phyloP scores from a whole-genome alignment of 2,888 invertebrate genomes.

The Epinotia brunnichana region DNA sequence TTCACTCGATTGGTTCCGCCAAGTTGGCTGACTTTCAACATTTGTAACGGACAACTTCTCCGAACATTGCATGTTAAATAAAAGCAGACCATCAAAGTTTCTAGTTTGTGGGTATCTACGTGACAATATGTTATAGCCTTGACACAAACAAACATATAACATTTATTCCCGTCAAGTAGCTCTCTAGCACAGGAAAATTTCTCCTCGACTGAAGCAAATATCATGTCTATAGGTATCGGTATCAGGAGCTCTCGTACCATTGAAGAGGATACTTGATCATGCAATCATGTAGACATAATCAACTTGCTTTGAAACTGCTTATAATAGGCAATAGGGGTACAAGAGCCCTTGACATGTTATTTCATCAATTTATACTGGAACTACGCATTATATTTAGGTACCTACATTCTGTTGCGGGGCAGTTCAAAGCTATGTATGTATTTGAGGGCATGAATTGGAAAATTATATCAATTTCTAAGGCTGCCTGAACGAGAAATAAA shows the following conservation, averaged over 20 bases:
- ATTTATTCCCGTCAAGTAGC: neutral
- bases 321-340: slow-evolving; percentile 4
- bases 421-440: no score
- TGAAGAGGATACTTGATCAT: slow-evolving; percentile 23
- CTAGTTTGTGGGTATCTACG: no score
- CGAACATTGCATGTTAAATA: no score
- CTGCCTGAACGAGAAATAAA: no score
- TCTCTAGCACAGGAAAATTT: neutral
- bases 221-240: slow-evolving; percentile 32
- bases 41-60: no score
- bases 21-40: no score
- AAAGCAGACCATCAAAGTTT: no score
- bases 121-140: neutral
- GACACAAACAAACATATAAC: neutral
- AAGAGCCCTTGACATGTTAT: slow-evolving; percentile 14
- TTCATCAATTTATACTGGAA: neutral
- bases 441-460: no score
- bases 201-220: slow-evolving; percentile 29
- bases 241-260: slow-evolving; percentile 16
- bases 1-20: no score
- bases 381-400: neutral
- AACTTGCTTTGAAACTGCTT: slow-evolving; percentile 30
- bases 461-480: no score
- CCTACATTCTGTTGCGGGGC: no score
- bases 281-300: slow-evolving; percentile 22